phyloP scores from a whole-genome alignment of 2,797 vertebrate genomes.

The Cheirogaleus major region DNA sequence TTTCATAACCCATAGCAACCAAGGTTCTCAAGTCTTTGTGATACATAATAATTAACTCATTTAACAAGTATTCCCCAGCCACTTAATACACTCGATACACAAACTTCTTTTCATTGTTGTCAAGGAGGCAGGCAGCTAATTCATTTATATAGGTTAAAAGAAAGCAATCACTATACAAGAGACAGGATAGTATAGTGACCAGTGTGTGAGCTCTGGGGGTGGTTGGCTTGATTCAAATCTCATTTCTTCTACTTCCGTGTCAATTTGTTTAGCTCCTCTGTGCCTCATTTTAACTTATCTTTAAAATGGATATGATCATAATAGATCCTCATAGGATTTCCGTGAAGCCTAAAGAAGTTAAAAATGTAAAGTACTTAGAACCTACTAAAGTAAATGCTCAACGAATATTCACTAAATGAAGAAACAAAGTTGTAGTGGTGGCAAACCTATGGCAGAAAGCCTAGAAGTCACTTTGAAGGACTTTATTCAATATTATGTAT shows the following conservation, averaged over 20 bases:
- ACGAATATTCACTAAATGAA: background rate
- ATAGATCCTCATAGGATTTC: background rate
- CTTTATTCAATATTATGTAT: background rate
- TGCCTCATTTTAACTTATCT: background rate
- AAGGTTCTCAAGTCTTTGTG: background rate
- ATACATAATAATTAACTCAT: background rate
- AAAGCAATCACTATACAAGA: background rate
- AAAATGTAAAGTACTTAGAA: background rate
- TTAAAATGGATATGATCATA: background rate
- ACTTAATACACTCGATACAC: background rate
- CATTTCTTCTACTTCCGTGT: background rate
- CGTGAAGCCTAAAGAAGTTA: background rate
- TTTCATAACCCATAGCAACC: background rate
- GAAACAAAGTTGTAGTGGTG: background rate
- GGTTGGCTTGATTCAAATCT: background rate
- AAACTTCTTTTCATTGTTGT: background rate
- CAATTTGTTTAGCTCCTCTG: background rate
- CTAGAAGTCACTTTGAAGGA: background rate
- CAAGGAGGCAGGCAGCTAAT: background rate
- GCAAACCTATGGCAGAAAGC: background rate
- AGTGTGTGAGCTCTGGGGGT: background rate
- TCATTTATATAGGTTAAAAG: background rate
- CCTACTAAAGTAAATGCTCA: background rate
- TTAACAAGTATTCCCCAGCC: background rate
- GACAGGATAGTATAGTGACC: background rate